phyloP scores from a whole-genome alignment of 1,140 invertebrate species.

The Drosophila rufa region DNA sequence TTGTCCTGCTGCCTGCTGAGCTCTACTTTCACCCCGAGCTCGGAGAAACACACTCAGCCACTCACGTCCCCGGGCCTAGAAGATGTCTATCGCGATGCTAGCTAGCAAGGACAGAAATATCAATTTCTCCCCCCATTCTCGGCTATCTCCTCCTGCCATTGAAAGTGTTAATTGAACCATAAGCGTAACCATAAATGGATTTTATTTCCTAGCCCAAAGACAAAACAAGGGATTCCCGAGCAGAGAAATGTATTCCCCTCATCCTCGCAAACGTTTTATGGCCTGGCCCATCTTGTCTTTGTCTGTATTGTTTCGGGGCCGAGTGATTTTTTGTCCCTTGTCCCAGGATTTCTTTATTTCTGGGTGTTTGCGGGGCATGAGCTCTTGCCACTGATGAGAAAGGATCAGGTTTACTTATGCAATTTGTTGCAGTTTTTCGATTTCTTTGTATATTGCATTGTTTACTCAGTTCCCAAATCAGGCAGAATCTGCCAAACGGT shows the following conservation, averaged over 20 bases:
- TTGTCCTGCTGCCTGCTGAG: slow-evolving; percentile 66
- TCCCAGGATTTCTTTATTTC: slow-evolving; percentile 21
- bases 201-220: slow-evolving; percentile 73
- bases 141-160: slow-evolving; percentile 50
- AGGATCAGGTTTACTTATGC: slow-evolving; percentile 69
- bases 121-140: slow-evolving; percentile 43
- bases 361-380: slow-evolving; percentile 63
- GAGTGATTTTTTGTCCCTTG: slow-evolving; percentile 17
- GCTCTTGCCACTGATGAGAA: slow-evolving; percentile 54
- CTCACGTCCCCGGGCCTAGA: slow-evolving; percentile 34
- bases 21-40: slow-evolving; percentile 60
- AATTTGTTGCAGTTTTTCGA: slow-evolving; percentile 74
- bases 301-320: slow-evolving; percentile 47
- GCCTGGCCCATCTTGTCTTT: slow-evolving; percentile 46
- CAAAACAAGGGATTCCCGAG: slow-evolving; percentile 65
- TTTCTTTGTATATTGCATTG: slow-evolving; percentile 33
- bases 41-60: slow-evolving; percentile 25
- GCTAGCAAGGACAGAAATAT: slow-evolving; percentile 54
- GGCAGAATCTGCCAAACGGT: slow-evolving; percentile 48
- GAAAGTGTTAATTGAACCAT: slow-evolving; percentile 84
- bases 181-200: slow-evolving; percentile 84
- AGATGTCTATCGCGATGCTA: slow-evolving; percentile 49
- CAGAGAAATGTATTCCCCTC: slow-evolving; percentile 71
- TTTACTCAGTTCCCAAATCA: slow-evolving; percentile 44
- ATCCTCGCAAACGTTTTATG: slow-evolving; percentile 66